phyloP scores from a whole-genome alignment of 2,113 vertebrate genomes.

The Rhabdomys dilectus region DNA sequence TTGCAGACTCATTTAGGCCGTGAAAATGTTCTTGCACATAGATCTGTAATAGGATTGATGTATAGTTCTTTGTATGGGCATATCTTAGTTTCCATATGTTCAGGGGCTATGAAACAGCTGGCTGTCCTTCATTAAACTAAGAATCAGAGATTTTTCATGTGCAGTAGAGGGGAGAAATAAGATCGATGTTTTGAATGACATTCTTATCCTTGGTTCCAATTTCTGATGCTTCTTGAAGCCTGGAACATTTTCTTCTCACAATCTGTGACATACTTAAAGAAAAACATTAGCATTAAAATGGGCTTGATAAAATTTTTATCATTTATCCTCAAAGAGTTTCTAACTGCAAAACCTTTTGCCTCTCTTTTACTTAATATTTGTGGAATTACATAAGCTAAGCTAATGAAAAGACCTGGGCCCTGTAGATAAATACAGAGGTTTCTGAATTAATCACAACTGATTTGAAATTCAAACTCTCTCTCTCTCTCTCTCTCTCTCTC shows the following conservation, averaged over 20 bases:
- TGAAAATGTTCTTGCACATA: background rate
- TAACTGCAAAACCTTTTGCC: background rate
- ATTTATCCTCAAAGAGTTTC: conserved; percentile 10
- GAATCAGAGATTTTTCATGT: background rate
- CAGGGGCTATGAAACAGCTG: background rate
- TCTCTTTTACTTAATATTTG: background rate
- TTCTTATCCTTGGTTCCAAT: conserved; percentile 8
- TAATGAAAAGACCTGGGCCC: background rate
- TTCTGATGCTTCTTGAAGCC: background rate
- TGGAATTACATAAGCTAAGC: background rate
- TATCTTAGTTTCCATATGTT: background rate
- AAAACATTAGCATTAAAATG: background rate
- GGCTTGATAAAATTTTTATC: conserved; percentile 14
- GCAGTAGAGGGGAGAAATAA: conserved; percentile 6
- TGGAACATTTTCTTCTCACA: background rate
- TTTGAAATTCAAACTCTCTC: conserved; percentile 14
- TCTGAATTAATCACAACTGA: conserved; percentile 39
- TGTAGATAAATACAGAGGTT: background rate
- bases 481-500: too few species aligned
- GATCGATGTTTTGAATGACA: background rate
- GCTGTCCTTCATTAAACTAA: conserved; percentile 10
- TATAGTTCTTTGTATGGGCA: background rate
- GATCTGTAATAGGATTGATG: background rate
- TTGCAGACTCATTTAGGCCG: background rate
- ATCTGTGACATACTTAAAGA: background rate